Base-by-base conservation (phyloP, 2,113 vertebrate species). In the Ptilorrhoa leucosticta region DNA sequence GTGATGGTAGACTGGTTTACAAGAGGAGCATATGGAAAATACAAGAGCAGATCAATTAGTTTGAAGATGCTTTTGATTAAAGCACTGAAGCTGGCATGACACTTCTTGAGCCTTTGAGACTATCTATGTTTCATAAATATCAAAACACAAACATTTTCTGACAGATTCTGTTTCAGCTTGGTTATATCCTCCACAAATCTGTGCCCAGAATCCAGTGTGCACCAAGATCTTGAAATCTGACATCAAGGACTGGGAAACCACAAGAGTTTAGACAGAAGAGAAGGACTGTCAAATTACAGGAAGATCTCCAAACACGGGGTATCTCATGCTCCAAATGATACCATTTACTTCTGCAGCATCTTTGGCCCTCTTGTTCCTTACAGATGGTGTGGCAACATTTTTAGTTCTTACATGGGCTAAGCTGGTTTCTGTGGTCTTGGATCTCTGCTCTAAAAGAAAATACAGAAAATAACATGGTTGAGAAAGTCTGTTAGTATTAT, bases 41-140 rank as follows among this genome's bases (percentile, higher is more conserved):
- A 76, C 7, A 48, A 66, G 63, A 72, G 65, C 44, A 79, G 58
- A 85, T 57, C 87, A 79, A 71, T 95, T 87, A 79, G 44, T 42
- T 61, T 79, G 30, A 84, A 72, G 77, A 85, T 72, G 66, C 6
- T 76, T 87, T 90, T 96, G 45, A 82, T 95, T 91, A 91, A 89
- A 95, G 76, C 61, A 61, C 24, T 40, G 68, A 75, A 35, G 30
- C 19, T 92, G 57, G 60, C 72, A 75, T 66, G 76, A 71, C 47
- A 82, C 57, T 82, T 82, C 70, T 71, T 1, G 1, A 94, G 48
- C 53, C 50, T 94, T 80, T 80, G 71, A 93, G 87, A 73, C 70
- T 82, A 76, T 63, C 47, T 22, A 1, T 45, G 10, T 93, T 87
- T 89, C 57, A 56, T 50, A 87, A 91, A 76, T 85, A 92, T 13